phyloP scores from a whole-genome alignment of 2,113 vertebrate species.

The Erythrocebus patas region DNA sequence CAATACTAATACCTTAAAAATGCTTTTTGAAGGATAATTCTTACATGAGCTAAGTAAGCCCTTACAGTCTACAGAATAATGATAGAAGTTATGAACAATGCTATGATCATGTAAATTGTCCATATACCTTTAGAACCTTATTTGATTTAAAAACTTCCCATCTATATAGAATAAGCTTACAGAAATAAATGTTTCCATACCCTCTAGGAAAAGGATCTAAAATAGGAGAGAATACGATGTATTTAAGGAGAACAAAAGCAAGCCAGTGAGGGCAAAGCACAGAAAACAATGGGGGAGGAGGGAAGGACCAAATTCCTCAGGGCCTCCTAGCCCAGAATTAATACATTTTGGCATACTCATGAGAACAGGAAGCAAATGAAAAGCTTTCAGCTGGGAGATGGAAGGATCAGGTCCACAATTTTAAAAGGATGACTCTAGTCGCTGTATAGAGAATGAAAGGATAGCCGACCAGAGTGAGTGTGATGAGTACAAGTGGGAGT shows the following conservation, averaged over 20 bases:
- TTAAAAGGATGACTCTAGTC: background rate
- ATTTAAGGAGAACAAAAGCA: background rate
- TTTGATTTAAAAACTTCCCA: constrained; percentile 39
- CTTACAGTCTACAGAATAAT: background rate
- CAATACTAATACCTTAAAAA: background rate
- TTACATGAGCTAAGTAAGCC: background rate
- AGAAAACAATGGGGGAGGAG: background rate
- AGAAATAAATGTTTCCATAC: constrained; percentile 15
- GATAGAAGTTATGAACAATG: background rate
- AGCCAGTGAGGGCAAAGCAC: background rate
- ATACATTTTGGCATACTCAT: background rate
- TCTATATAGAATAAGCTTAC: background rate
- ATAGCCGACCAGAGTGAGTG: background rate
- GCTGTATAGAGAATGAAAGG: background rate
- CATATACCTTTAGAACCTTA: background rate
- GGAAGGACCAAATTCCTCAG: background rate
- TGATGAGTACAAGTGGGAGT: background rate
- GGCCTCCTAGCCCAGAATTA: background rate
- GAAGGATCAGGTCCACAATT: background rate
- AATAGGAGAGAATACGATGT: background rate
- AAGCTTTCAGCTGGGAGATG: background rate
- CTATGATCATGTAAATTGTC: background rate
- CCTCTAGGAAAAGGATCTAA: background rate
- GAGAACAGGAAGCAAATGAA: background rate
- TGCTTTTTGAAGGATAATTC: constrained; percentile 19